phyloP scores from a whole-genome alignment of 64 coral and sea anemone genomes.

The Pachyseris speciosa region DNA sequence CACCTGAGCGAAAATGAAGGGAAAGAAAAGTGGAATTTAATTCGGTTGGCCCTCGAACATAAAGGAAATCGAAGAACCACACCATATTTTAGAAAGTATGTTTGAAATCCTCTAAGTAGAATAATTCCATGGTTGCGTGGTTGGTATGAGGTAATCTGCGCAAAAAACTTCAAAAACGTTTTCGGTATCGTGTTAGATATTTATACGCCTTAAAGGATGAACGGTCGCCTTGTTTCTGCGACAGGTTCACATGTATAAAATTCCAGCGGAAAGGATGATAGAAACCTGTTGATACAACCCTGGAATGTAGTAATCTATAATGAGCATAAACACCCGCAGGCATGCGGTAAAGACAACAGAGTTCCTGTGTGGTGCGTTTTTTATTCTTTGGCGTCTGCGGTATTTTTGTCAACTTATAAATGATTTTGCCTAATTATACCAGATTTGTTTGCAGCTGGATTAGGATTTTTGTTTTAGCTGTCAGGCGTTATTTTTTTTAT shows the following conservation, averaged over 20 bases:
- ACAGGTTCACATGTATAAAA: neutral
- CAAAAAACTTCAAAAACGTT: neutral
- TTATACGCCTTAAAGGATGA: neutral
- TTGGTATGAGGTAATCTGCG: neutral
- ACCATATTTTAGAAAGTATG: no score
- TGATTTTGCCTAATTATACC: neutral
- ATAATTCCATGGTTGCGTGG: neutral
- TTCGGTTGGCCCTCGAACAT: no score
- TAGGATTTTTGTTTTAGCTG: neutral
- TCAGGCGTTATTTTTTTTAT: no score
- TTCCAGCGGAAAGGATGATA: neutral
- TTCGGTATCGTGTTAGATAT: neutral
- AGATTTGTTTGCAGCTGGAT: neutral
- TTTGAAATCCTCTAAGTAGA: neutral
- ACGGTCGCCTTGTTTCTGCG: neutral
- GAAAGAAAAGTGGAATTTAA: neutral
- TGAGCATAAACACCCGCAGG: neutral
- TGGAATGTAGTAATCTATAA: neutral
- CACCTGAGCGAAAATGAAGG: no score
- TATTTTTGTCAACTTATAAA: constrained; percentile 1
- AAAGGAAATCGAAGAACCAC: no score
- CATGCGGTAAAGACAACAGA: neutral
- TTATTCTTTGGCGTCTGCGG: neutral
- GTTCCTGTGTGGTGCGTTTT: neutral
- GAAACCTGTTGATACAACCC: neutral